Percentiles rank a stretch among this genome's conserved stretches.
Conservation (phyloP, 2,797 vertebrate genomes). For the Stomatorhinus walkeri region DNA sequence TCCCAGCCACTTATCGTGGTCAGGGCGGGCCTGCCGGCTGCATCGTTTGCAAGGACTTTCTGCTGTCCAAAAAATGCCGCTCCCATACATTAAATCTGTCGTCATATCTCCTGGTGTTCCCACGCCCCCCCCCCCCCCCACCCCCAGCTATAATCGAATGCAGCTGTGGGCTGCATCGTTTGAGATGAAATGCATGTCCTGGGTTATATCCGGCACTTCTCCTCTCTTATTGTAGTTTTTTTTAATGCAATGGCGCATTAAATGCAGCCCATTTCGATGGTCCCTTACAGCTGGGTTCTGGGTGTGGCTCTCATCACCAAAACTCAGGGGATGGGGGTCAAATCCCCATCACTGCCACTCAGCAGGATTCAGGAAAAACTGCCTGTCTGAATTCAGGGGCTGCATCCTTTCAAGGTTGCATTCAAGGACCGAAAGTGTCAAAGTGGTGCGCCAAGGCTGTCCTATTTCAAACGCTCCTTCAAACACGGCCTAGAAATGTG, state of each 20-base stretch:
- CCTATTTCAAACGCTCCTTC: background rate
- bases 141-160: background rate
- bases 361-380: background rate
- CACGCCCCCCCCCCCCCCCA: background rate
- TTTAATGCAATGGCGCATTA: background rate
- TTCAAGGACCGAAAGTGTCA: background rate
- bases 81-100: background rate
- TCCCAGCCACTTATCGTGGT: background rate
- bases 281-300: background rate
- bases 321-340: background rate
- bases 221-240: background rate
- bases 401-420: background rate
- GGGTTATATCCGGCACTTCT: background rate
- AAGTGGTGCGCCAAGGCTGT: background rate
- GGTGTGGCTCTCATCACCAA: background rate
- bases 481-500: background rate
- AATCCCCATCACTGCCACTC: background rate
- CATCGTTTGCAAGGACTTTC: background rate
- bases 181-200: background rate
- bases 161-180: background rate
- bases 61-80: background rate
- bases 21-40: background rate
- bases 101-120: background rate
- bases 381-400: background rate
- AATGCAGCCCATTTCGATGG: background rate